Evolutionary conservation across 2,797 vertebrate species (phyloP), one percentile per base, ranked within the genome.

Genomic region (Syngnathus acus): DNA sequence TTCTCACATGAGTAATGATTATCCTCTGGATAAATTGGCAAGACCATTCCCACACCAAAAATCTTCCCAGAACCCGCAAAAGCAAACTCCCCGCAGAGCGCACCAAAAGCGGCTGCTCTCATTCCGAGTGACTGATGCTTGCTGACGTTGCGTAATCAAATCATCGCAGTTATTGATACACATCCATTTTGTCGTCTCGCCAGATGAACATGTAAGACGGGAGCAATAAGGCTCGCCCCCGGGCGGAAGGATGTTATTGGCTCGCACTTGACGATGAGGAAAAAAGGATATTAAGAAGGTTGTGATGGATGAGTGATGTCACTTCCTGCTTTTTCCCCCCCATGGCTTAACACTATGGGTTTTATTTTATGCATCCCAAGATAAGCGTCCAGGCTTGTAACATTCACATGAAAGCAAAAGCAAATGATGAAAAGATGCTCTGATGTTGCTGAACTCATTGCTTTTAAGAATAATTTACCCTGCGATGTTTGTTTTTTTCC

Each of bases 31-130:
- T 58, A 3, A 58, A 38, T 38, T 26, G 55, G 5, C 14, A 8
- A 57, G 6, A 37, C 14, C 4, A 38, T 58, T 58, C 55, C 55
- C 55, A 58, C 55, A 58, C 55, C 55, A 58, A 58, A 58, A 38
- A 14, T 38, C 55, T 37, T 58, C 55, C 55, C 55, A 58, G 55
- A 58, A 38, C 2, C 16, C 14, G 2, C 55, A 26, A 55, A 54
- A 55, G 8, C 23, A 21, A 4, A 55, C 53, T 26, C 11, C 53
- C 23, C 14, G 53, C 13, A 7, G 53, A 13, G 11, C 9, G 48
- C 48, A 6, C 5, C 4, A 54, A 13, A 26, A 55, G 0, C 53
- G 7, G 37, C 16, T 17, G 53, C 23, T 38, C 55, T 57, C 13
- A 32, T 37, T 57, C 5, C 8, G 14, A 14, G 26, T 3, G 14